Base-by-base conservation (phyloP, 2,888 invertebrate genomes). In the Zaprionus lineosus region DNA sequence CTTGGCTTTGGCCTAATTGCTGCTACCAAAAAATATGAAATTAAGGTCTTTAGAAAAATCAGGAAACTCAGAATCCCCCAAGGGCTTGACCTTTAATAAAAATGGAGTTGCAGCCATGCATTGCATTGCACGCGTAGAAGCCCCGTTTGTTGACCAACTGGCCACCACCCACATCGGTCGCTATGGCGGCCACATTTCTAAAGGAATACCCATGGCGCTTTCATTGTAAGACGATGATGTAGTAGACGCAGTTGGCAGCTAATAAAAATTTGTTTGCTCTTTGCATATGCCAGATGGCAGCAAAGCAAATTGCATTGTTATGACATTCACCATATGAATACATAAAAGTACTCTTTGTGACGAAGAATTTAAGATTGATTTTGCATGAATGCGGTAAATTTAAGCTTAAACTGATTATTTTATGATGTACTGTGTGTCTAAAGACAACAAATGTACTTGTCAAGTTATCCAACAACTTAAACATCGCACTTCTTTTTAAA, bases 211-310 rank as follows among this genome's bases (percentile, higher is more conserved):
- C 78, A 62, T 55, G 83, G 65, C 46, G 63, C 56, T 56, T 61
- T 55, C 79, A 74, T 79, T 78, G 71, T 67, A 71, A 78, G 78
- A n/a, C n/a, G n/a, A 78, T 82, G 78, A 75, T 67, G 78, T 82
- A 75, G 70, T 55, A 61, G 59, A 40, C 82, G 53, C 79, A 58
- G 79, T 83, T 78, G 78, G 79, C 78, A 83, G 78, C 78, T 78
- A 83, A 83, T 83, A 78, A 78, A 79, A 79, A 78, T 78, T 83
- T 78, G 78, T 83, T 78, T 78, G 79, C 79, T 76, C 71, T 83
- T 79, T 83, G 83, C 78, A 78, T 83, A 74, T 71, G 76, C 84
- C 79, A 78, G 73, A 64, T 74, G 83, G 74, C 26, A 58, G 14
- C 59, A 51, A 57, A 51, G 28, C 34, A 59, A 43, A 64, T 36